Evolutionary conservation across 2,113 vertebrate genomes (phyloP).

Genomic region (Pogona vitticeps): DNA sequence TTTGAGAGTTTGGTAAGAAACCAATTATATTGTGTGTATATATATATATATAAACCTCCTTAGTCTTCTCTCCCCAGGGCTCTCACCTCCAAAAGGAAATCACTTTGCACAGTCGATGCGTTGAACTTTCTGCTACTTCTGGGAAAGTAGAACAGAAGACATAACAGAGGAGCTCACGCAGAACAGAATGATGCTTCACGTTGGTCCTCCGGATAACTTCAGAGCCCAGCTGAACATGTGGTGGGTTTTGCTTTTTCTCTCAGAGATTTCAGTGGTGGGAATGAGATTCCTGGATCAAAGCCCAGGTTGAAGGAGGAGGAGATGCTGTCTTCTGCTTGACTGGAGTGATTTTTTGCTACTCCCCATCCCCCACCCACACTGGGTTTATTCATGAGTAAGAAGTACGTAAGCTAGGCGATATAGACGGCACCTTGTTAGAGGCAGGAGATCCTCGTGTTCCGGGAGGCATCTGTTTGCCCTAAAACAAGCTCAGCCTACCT

Average conservation of each 20-base stretch:
- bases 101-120: not conserved
- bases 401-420: no score
- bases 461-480: no score
- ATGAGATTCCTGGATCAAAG: not conserved
- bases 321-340: not conserved
- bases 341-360: not conserved
- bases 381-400: no score
- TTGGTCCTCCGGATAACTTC: not conserved
- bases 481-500: no score
- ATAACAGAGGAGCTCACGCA: not conserved
- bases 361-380: no score
- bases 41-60: no score
- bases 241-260: not conserved
- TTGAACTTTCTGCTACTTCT: not conserved
- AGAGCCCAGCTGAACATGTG: not conserved
- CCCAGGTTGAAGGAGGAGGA: not conserved
- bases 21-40: not conserved
- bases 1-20: not conserved
- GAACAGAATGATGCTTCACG: not conserved
- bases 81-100: slow-evolving; percentile 10
- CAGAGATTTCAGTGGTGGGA: not conserved
- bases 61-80: not conserved
- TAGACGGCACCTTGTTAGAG: no score
- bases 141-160: not conserved
- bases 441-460: no score